These are phyloP conservation scores for Spermophilus dauricus DNA, from an alignment of 2,113 vertebrate species.

Conservation along the genomic window DNA sequence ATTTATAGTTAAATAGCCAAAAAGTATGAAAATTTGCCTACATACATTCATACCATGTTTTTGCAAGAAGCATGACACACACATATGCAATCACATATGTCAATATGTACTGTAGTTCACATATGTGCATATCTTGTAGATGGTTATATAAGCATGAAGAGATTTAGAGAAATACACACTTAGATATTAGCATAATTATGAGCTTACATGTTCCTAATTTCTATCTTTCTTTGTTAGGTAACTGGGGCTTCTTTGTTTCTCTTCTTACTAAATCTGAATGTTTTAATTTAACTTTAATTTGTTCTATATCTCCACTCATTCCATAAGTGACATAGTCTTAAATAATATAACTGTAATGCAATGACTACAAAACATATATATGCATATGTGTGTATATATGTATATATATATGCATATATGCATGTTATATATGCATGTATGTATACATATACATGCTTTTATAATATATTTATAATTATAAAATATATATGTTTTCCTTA, in stretches of 20 bases:
- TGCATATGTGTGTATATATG: not conserved
- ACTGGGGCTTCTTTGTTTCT: not conserved
- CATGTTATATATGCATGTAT: not conserved
- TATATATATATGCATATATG: not conserved
- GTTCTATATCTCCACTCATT: not conserved
- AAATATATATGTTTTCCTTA: not conserved
- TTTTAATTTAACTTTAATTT: not conserved
- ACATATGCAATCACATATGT: not conserved
- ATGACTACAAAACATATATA: not conserved
- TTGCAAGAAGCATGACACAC: not conserved
- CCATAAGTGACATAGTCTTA: not conserved
- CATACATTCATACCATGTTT: not conserved
- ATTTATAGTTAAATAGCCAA: not conserved
- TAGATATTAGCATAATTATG: not conserved
- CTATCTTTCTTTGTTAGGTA: not conserved
- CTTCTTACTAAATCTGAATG: not conserved
- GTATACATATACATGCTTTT: too few species aligned
- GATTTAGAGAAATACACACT: not conserved
- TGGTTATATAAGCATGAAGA: not conserved
- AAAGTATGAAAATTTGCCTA: not conserved
- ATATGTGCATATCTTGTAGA: not conserved
- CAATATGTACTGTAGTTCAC: not conserved
- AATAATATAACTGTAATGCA: not conserved
- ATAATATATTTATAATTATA: too few species aligned
- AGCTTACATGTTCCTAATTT: not conserved